phyloP scores from a whole-genome alignment of 2,797 vertebrate genomes.

The Rachycentron canadum region DNA sequence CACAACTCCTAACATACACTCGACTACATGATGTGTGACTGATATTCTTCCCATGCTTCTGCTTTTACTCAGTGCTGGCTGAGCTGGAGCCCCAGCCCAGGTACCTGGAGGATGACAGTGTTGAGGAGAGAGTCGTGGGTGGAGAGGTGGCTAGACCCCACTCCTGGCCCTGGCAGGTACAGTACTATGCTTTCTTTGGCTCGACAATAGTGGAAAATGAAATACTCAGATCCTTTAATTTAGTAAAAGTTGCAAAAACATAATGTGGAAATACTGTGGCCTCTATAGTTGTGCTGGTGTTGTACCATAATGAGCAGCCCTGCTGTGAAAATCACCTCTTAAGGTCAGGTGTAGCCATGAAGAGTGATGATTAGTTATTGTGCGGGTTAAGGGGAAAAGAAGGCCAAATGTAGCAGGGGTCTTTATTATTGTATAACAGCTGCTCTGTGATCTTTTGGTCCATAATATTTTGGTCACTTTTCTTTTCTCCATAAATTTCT shows the following conservation, averaged over 20 bases:
- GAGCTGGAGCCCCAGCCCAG: constrained; percentile 78
- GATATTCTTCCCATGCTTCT: constrained; percentile 6
- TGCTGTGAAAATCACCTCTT: background rate
- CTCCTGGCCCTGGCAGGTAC: constrained; percentile 88
- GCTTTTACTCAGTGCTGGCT: constrained; percentile 75
- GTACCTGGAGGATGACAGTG: constrained; percentile 75
- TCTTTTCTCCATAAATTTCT: background rate
- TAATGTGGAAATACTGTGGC: background rate
- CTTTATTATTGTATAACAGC: too few species aligned
- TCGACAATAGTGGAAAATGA: background rate
- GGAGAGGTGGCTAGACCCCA: constrained; percentile 79
- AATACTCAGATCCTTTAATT: background rate
- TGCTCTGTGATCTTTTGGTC: background rate
- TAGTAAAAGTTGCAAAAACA: background rate
- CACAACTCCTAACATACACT: background rate
- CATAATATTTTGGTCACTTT: background rate
- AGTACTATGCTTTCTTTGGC: background rate
- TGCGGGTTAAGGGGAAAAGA: too few species aligned
- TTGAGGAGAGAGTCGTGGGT: constrained; percentile 80
- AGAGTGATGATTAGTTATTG: background rate
- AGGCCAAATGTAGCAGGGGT: too few species aligned
- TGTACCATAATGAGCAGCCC: too few species aligned
- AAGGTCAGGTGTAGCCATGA: background rate
- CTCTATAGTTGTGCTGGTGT: background rate
- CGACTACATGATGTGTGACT: constrained; percentile 1